A percentile compares a stretch with the other conserved stretches of the same genome.
phyloP scores from a whole-genome alignment of 2,797 vertebrate species.

The Epinephelus malabaricus region DNA sequence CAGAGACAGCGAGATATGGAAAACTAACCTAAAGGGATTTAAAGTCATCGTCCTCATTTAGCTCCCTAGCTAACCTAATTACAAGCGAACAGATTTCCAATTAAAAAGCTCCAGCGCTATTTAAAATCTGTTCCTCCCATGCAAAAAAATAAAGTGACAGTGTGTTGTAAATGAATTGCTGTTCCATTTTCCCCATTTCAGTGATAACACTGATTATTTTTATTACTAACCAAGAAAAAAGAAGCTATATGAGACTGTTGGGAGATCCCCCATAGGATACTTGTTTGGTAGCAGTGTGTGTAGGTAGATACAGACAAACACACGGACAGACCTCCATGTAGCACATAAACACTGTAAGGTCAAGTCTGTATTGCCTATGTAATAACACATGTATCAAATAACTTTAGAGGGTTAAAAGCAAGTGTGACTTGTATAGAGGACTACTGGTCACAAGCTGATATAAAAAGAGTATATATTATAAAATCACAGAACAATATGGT shows the following conservation, averaged over 20 bases:
- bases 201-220: constrained; percentile 48
- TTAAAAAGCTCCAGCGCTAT: constrained; percentile 51
- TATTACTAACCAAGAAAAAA: constrained; percentile 59
- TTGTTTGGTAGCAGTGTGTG: constrained; percentile 43
- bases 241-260: constrained; percentile 38
- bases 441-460: constrained; percentile 49
- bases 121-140: constrained; percentile 33
- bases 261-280: constrained; percentile 5
- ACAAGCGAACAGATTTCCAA: constrained; percentile 53
- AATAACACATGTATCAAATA: constrained; percentile 44
- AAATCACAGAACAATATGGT: constrained; percentile 52
- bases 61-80: constrained; percentile 58
- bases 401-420: constrained; percentile 50
- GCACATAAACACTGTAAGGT: constrained; percentile 70
- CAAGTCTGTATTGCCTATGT: constrained; percentile 54
- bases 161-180: constrained; percentile 45
- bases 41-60: constrained; percentile 51
- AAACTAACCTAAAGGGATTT: constrained; percentile 62
- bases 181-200: constrained; percentile 36
- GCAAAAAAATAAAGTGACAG: constrained; percentile 35
- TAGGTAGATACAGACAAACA: constrained; percentile 39
- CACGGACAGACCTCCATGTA: constrained; percentile 31
- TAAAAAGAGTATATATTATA: constrained; percentile 68
- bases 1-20: constrained; percentile 51
- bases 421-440: constrained; percentile 48